phyloP scores from a whole-genome alignment of 2,888 invertebrate genomes.

The Megamerina dolium region DNA sequence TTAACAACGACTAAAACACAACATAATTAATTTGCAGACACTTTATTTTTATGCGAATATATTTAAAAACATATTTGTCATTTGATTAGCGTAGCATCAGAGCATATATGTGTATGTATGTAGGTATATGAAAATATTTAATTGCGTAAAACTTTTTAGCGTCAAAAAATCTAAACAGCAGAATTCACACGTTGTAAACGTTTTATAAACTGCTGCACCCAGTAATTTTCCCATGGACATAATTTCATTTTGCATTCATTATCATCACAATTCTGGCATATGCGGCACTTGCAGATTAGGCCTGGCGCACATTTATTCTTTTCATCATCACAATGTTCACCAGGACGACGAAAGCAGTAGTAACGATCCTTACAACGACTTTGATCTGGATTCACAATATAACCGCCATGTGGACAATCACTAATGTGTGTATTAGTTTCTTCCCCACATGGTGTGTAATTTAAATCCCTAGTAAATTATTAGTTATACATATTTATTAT shows the following conservation, averaged over 20 bases:
- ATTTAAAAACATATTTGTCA: too few species aligned
- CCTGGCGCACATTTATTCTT: constrained; percentile 11
- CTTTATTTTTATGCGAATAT: constrained; percentile 2
- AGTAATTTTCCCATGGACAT: background rate
- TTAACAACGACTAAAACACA: background rate
- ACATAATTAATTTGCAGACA: constrained; percentile 5
- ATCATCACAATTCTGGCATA: constrained; percentile 20
- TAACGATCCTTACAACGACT: constrained; percentile 15
- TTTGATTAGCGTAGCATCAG: background rate
- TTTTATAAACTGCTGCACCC: background rate
- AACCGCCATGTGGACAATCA: too few species aligned
- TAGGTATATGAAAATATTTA: too few species aligned
- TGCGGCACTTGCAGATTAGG: constrained; percentile 13
- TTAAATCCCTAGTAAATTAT: too few species aligned
- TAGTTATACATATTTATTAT: too few species aligned
- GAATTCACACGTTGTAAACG: background rate
- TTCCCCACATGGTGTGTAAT: too few species aligned
- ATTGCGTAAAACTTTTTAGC: too few species aligned
- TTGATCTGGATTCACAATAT: constrained; percentile 16
- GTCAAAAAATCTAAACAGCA: too few species aligned
- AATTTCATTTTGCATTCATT: constrained; percentile 6
- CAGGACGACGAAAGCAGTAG: constrained; percentile 16
- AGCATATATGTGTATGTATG: too few species aligned
- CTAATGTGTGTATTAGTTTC: too few species aligned
- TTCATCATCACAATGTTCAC: constrained; percentile 18